These are phyloP conservation scores for Himalopsyche kuldschensis DNA, from an alignment of 2,888 invertebrate genomes.

Conservation along the genomic window DNA sequence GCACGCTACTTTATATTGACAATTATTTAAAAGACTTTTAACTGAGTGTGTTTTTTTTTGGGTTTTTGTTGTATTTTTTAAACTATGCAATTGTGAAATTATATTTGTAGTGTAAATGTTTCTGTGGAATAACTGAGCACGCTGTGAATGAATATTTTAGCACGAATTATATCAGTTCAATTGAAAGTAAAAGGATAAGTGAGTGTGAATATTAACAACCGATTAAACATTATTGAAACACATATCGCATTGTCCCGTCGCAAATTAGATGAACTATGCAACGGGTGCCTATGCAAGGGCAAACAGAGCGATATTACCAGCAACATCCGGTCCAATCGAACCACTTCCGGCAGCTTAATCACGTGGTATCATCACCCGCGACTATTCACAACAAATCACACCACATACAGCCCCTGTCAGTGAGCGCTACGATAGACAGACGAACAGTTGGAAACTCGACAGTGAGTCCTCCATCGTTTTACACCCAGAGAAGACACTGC, in stretches of 20 bases:
- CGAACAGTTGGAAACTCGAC: slow-evolving; percentile 37
- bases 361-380: slow-evolving; percentile 17
- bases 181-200: too few relatives aligned
- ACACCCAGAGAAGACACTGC: slow-evolving; percentile 22
- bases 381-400: slow-evolving; percentile 7
- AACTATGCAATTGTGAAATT: too few relatives aligned
- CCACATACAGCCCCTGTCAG: slow-evolving; percentile 25
- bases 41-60: too few relatives aligned
- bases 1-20: too few relatives aligned
- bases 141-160: too few relatives aligned
- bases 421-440: slow-evolving; percentile 36
- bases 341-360: slow-evolving; percentile 32
- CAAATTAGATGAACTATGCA: slow-evolving; percentile 33
- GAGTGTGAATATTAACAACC: too few relatives aligned
- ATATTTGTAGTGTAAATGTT: too few relatives aligned
- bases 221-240: too few relatives aligned
- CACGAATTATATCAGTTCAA: too few relatives aligned
- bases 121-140: too few relatives aligned
- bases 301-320: slow-evolving; percentile 30
- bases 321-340: slow-evolving; percentile 17
- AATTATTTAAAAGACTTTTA: too few relatives aligned
- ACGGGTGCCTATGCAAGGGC: slow-evolving; percentile 32
- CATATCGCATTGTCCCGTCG: not conserved
- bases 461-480: slow-evolving; percentile 30
- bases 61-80: too few relatives aligned